Conservation (phyloP, 2,113 vertebrate genomes). For the Callipepla californica region DNA sequence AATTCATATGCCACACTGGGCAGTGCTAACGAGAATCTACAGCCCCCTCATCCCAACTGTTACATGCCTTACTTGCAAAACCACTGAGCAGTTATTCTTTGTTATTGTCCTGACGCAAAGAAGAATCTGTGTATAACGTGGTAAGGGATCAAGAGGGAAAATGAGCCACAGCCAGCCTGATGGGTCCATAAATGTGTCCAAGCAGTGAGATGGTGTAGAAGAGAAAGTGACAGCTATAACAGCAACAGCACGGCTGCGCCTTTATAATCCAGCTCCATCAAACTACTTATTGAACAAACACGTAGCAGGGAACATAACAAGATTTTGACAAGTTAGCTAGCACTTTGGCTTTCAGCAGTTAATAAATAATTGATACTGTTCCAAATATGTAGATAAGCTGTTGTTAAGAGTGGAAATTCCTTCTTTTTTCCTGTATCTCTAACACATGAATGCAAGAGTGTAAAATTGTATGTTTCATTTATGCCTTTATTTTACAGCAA, state of each 20-base stretch:
- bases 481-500: not conserved
- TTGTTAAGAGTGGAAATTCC: not conserved
- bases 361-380: not conserved
- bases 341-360: not conserved
- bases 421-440: not conserved
- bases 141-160: not conserved
- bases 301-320: not conserved
- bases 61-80: not conserved
- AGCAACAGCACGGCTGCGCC: not conserved
- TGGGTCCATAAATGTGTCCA: not conserved
- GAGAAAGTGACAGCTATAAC: not conserved
- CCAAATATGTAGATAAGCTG: not conserved
- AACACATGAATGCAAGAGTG: not conserved
- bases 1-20: not conserved
- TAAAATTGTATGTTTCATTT: not conserved
- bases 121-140: not conserved
- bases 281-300: not conserved
- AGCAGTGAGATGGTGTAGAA: not conserved
- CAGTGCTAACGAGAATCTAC: not conserved
- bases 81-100: not conserved
- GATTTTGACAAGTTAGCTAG: not conserved
- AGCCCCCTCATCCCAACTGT: not conserved
- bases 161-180: not conserved
- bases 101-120: not conserved
- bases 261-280: not conserved